Evolutionary conservation across 2,888 invertebrate genomes (phyloP).

Genomic region (Ypsolopha sequella): DNA sequence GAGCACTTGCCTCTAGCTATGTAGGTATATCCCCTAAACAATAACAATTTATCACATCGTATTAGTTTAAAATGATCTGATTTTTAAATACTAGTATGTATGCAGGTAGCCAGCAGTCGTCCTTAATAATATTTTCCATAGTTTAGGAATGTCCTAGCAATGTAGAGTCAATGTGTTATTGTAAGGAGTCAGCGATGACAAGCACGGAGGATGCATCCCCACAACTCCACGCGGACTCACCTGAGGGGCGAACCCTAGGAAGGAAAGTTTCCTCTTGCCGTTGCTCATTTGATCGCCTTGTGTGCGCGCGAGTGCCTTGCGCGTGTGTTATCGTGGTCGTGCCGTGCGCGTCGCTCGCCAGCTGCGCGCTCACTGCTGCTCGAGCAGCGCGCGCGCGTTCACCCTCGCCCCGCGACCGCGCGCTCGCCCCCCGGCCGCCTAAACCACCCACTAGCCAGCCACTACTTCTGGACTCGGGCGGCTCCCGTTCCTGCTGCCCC

Average conservation of each 20-base stretch:
- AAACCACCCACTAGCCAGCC: too few species aligned
- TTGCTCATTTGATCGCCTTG: slow-evolving; percentile 44
- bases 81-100: background rate
- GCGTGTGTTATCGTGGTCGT: background rate
- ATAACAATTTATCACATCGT: too few species aligned
- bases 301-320: background rate
- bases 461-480: too few species aligned
- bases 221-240: slow-evolving; percentile 30
- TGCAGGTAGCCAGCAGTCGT: background rate
- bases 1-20: too few species aligned
- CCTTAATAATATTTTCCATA: background rate
- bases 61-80: too few species aligned
- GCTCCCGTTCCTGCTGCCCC: too few species aligned
- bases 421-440: too few species aligned
- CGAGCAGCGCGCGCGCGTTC: background rate
- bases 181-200: background rate
- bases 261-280: slow-evolving; percentile 78
- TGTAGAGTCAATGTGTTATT: background rate
- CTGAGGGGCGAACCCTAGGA: slow-evolving; percentile 77
- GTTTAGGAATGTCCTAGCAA: background rate
- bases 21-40: too few species aligned
- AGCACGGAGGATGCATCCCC: background rate
- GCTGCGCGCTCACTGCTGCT: background rate
- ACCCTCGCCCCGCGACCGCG: background rate
- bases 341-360: background rate